Evolutionary conservation across 1,140 invertebrate species (phyloP).

Genomic region (Coenobita brevimanus): DNA sequence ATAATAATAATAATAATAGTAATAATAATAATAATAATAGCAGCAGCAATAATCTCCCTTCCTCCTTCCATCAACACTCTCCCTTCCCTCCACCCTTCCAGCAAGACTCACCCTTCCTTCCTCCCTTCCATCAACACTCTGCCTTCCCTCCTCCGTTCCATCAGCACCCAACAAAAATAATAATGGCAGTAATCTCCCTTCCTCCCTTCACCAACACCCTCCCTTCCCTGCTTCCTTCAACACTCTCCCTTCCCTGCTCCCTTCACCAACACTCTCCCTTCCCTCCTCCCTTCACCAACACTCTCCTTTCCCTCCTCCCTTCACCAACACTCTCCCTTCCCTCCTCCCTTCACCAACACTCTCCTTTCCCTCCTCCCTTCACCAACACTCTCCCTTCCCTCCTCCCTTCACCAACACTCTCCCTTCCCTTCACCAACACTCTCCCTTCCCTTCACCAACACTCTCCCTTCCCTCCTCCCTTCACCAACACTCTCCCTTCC

Average conservation of each 20-base stretch:
- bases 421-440: too few relatives aligned
- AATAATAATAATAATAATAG: too few relatives aligned
- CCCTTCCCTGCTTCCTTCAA: too few relatives aligned
- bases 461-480: neutral
- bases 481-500: neutral
- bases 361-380: neutral
- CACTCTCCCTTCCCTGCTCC: neutral
- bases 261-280: neutral
- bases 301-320: neutral
- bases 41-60: neutral
- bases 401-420: neutral
- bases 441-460: neutral
- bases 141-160: neutral
- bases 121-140: neutral
- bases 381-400: neutral
- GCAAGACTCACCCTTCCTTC: too few relatives aligned
- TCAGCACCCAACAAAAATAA: too few relatives aligned
- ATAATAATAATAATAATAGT: too few relatives aligned
- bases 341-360: neutral
- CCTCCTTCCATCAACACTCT: neutral
- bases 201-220: too few relatives aligned
- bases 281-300: neutral
- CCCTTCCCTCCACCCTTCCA: neutral
- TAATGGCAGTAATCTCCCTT: too few relatives aligned
- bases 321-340: neutral